Percentiles rank a stretch among this genome's conserved stretches.
phyloP scores from a whole-genome alignment of 2,888 invertebrate species.

The Chironomus riparius region DNA sequence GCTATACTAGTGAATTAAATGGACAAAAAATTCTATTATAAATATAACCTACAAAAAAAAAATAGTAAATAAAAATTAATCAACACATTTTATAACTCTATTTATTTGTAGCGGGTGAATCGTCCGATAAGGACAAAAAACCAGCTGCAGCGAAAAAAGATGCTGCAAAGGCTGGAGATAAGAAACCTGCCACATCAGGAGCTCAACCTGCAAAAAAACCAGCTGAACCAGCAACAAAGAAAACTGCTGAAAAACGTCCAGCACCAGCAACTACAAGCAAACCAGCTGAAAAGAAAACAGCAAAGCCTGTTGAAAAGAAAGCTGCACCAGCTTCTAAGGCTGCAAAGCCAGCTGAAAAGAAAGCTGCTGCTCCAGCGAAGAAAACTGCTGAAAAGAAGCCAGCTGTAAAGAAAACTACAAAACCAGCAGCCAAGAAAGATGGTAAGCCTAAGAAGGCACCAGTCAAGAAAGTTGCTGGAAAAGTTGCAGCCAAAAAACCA shows the following conservation, averaged over 20 bases:
- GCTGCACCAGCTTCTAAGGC: slow-evolving; percentile 39
- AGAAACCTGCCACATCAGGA: slow-evolving; percentile 35
- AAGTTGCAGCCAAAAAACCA: slow-evolving; percentile 34
- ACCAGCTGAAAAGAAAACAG: slow-evolving; percentile 30
- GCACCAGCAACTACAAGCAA: slow-evolving; percentile 36
- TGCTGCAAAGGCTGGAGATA: slow-evolving; percentile 33
- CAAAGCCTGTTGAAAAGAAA: slow-evolving; percentile 39
- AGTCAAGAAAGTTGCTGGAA: slow-evolving; percentile 34
- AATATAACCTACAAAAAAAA: neutral
- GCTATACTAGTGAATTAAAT: neutral
- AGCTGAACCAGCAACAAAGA: slow-evolving; percentile 34
- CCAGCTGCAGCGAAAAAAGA: slow-evolving; percentile 35
- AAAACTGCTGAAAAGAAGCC: slow-evolving; percentile 44
- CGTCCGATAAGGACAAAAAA: slow-evolving; percentile 31
- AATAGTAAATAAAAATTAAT: neutral
- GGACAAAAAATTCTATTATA: neutral
- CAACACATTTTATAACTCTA: too few relatives aligned
- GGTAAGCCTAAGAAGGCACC: slow-evolving; percentile 41
- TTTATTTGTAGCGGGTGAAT: slow-evolving; percentile 17
- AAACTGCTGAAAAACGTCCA: slow-evolving; percentile 30
- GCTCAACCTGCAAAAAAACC: slow-evolving; percentile 33
- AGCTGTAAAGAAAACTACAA: slow-evolving; percentile 34
- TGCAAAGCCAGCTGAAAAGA: slow-evolving; percentile 39
- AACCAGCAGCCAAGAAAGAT: slow-evolving; percentile 48
- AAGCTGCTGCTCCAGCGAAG: slow-evolving; percentile 37